These are phyloP conservation scores for Heliconius himera DNA, from an alignment of 1,140 invertebrate genomes.

Conservation along the genomic window DNA sequence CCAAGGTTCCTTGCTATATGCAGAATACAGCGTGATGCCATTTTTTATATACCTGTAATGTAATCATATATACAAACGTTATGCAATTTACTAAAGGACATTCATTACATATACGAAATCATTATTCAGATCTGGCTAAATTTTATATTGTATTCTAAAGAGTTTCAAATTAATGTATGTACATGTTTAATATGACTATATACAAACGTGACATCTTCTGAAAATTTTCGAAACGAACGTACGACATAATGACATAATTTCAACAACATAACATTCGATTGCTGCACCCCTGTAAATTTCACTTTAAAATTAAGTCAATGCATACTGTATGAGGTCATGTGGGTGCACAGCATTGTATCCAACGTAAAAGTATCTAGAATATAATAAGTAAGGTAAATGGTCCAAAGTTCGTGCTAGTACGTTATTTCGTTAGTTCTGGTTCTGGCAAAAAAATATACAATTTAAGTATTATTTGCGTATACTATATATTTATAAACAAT, in stretches of 20 bases:
- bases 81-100: slow-evolving; percentile 52
- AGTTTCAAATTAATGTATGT: slow-evolving; percentile 56
- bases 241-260: slow-evolving; percentile 35
- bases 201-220: slow-evolving; percentile 47
- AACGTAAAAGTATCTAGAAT: slow-evolving; percentile 18
- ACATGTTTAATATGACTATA: slow-evolving; percentile 51
- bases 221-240: slow-evolving; percentile 42
- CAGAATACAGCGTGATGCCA: too few relatives aligned
- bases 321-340: slow-evolving; percentile 17
- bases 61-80: slow-evolving; percentile 23
- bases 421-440: too few relatives aligned
- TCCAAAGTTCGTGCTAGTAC: too few relatives aligned
- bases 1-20: too few relatives aligned
- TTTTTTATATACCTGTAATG: too few relatives aligned
- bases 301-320: slow-evolving; percentile 33
- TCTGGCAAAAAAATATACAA: too few relatives aligned
- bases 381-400: not conserved
- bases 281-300: slow-evolving; percentile 33
- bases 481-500: too few relatives aligned
- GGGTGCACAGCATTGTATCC: slow-evolving; percentile 25
- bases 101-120: not conserved
- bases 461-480: too few relatives aligned
- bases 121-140: slow-evolving; percentile 6
- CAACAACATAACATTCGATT: slow-evolving; percentile 20
- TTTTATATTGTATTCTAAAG: slow-evolving; percentile 45